Conservation (phyloP, 1,140 invertebrate species). For the Diprion similis region DNA sequence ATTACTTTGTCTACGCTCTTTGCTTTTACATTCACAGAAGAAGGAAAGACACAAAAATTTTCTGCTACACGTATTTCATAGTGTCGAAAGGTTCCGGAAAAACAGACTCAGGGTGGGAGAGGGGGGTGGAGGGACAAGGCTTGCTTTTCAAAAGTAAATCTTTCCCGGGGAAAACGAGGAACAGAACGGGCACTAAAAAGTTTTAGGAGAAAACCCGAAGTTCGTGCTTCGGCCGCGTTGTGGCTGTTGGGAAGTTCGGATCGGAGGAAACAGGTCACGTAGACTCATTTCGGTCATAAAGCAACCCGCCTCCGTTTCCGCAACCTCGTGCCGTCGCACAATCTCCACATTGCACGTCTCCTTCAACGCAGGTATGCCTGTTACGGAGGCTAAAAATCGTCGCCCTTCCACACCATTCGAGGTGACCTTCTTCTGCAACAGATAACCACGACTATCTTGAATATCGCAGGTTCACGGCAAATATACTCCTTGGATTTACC, state of each 20-base stretch:
- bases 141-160: neutral
- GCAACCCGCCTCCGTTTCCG: conserved; percentile 31
- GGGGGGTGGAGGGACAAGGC: neutral
- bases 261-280: conserved; percentile 44
- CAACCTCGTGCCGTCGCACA: neutral
- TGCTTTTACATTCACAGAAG: too few relatives aligned
- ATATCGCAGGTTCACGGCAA: too few relatives aligned
- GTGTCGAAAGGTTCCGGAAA: too few relatives aligned
- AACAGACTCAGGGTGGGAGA: neutral
- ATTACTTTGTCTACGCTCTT: too few relatives aligned
- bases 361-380: too few relatives aligned
- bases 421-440: too few relatives aligned
- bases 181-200: conserved; percentile 40
- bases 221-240: neutral
- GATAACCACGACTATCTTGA: too few relatives aligned
- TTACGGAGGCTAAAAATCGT: too few relatives aligned
- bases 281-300: conserved; percentile 47
- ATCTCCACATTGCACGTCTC: neutral
- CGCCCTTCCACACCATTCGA: too few relatives aligned
- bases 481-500: too few relatives aligned
- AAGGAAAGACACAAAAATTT: too few relatives aligned
- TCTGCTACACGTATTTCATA: too few relatives aligned
- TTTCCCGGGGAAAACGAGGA: neutral
- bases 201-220: conserved; percentile 31
- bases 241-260: neutral